A percentile compares a stretch with the other conserved stretches of the same genome.
Conservation (phyloP, 2,888 invertebrate species). For the Chorisops tibialis region DNA sequence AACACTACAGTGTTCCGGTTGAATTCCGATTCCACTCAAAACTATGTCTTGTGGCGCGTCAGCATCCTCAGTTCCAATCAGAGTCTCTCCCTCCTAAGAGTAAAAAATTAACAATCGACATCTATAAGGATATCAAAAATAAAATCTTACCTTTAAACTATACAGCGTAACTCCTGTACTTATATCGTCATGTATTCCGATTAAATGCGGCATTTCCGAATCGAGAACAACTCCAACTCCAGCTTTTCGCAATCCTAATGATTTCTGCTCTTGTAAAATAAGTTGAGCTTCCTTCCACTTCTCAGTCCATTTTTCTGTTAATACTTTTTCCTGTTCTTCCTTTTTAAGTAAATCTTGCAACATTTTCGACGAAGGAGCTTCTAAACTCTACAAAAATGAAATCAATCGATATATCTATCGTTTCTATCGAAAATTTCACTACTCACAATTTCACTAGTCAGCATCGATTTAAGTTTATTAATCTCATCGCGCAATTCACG, state of each 20-base stretch:
- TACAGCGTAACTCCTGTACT: constrained; percentile 90
- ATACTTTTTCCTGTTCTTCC: constrained; percentile 83
- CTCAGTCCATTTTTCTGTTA: constrained; percentile 90
- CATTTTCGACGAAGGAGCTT: constrained; percentile 63
- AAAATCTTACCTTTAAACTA: constrained; percentile 67
- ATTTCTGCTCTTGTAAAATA: constrained; percentile 83
- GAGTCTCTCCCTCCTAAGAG: constrained; percentile 75
- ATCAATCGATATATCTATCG: too few species aligned
- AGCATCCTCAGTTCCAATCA: constrained; percentile 76
- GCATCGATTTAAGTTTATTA: constrained; percentile 71
- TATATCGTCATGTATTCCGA: constrained; percentile 87
- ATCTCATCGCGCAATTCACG: constrained; percentile 82
- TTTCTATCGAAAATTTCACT: background rate
- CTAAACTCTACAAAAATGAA: constrained; percentile 50
- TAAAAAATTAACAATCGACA: constrained; percentile 5
- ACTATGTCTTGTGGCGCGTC: constrained; percentile 69
- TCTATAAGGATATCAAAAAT: background rate
- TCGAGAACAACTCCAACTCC: constrained; percentile 85
- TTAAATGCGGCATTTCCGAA: constrained; percentile 87
- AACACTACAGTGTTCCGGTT: constrained; percentile 75
- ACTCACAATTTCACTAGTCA: constrained; percentile 65
- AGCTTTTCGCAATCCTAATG: constrained; percentile 80
- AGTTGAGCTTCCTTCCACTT: constrained; percentile 90
- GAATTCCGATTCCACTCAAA: constrained; percentile 70
- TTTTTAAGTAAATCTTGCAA: constrained; percentile 83